These are phyloP conservation scores for Aegithalos caudatus DNA, from an alignment of 2,113 vertebrate species.

Conservation along the genomic window DNA sequence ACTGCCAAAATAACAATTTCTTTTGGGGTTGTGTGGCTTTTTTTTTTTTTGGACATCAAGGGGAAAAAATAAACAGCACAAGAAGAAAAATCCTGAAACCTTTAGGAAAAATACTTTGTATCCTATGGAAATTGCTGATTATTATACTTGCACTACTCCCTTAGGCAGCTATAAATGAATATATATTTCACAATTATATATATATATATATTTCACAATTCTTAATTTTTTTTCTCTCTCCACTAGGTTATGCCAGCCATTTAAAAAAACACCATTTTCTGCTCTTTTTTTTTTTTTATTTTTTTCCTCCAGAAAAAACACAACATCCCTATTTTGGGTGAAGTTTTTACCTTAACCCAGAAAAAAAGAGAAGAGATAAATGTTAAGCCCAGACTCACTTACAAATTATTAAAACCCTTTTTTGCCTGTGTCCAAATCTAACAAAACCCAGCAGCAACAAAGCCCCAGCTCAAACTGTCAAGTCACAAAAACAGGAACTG, in stretches of 20 bases:
- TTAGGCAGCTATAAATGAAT: neutral
- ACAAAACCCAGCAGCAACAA: neutral
- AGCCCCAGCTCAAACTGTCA: neutral
- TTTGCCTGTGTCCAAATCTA: neutral
- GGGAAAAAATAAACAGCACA: neutral
- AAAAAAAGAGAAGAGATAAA: neutral
- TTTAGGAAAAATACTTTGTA: neutral
- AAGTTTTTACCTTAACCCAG: neutral
- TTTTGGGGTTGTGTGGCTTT: neutral
- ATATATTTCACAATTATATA: too few relatives aligned
- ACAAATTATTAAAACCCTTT: neutral
- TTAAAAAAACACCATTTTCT: neutral
- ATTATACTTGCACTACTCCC: neutral
- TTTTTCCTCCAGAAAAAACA: neutral
- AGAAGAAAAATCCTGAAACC: neutral
- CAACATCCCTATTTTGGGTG: neutral
- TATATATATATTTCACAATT: too few relatives aligned
- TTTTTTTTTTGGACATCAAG: neutral
- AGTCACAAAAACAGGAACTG: constrained; percentile 58
- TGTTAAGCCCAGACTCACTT: rapidly evolving
- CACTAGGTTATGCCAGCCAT: rapidly evolving
- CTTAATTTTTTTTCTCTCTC: neutral
- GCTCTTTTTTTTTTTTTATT: neutral
- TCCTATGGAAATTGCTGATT: neutral
- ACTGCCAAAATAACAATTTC: neutral